phyloP scores from a whole-genome alignment of 92 coral and sea anemone genomes.

The Zoanthus solanderi region DNA sequence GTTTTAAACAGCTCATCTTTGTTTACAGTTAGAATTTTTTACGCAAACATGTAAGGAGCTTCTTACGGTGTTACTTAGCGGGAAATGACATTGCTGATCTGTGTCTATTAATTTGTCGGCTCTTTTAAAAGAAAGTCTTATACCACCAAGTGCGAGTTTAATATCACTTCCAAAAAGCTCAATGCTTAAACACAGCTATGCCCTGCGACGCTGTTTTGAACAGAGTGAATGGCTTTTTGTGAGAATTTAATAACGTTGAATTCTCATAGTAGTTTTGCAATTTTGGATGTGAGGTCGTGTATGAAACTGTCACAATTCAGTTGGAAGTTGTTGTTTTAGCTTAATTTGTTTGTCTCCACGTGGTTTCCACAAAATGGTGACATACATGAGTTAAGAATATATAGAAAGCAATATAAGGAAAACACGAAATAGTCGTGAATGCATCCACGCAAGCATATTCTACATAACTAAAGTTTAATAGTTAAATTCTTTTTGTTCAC shows the following conservation, averaged over 20 bases:
- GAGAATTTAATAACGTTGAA: not conserved
- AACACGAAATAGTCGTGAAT: not conserved
- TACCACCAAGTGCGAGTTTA: conserved; percentile 48
- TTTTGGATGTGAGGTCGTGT: not conserved
- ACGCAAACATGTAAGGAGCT: not conserved
- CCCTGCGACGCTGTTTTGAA: conserved; percentile 15
- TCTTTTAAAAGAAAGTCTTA: conserved; percentile 33
- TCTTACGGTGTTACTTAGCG: conserved; percentile 7
- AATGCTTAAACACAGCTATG: conserved; percentile 26
- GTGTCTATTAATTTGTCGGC: conserved; percentile 40
- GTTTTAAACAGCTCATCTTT: conserved; percentile 20
- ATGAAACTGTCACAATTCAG: not conserved
- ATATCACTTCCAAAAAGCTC: conserved; percentile 30
- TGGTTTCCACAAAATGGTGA: not conserved
- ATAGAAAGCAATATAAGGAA: not conserved
- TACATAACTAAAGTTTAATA: not conserved
- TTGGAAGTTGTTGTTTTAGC: not conserved
- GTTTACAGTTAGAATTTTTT: conserved; percentile 7
- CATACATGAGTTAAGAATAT: not conserved
- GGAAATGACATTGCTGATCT: not conserved
- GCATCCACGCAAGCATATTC: not conserved
- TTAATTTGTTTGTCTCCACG: not conserved
- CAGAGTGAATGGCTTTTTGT: conserved; percentile 26
- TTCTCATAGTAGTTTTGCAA: conserved; percentile 4
- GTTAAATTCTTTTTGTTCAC: conserved; percentile 12